These are phyloP conservation scores for Grammomys surdaster DNA, from an alignment of 2,113 vertebrate genomes.

Conservation along the genomic window DNA sequence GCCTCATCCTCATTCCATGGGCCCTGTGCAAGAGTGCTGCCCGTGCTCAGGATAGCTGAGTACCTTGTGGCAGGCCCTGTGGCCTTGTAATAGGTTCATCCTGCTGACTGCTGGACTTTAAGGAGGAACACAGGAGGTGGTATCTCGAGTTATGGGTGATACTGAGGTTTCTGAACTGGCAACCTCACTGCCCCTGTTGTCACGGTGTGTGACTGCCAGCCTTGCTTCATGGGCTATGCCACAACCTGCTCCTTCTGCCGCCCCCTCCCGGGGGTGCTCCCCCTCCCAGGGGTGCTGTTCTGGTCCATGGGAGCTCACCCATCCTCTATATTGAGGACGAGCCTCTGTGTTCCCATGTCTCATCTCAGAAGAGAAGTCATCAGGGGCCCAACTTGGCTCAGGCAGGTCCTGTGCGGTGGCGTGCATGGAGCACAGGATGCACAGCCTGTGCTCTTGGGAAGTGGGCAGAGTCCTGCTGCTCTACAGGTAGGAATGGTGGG, in stretches of 20 bases:
- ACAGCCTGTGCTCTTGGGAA: background rate
- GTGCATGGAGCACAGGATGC: no score
- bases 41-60: background rate
- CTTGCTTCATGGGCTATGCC: background rate
- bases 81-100: background rate
- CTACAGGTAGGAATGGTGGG: background rate
- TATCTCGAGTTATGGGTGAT: background rate
- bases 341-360: no score
- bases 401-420: background rate
- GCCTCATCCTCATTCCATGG: background rate
- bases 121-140: background rate
- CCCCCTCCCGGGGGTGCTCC: background rate
- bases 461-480: background rate
- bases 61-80: background rate
- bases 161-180: rapidly evolving
- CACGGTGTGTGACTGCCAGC: background rate
- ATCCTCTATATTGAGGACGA: background rate
- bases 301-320: background rate
- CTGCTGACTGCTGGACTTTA: no score
- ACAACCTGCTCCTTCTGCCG: background rate
- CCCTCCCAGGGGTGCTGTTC: background rate
- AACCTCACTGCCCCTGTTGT: background rate
- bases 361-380: background rate
- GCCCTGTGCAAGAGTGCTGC: background rate
- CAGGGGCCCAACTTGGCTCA: background rate